These are phyloP conservation scores for Drosophila borealis DNA, from an alignment of 2,888 invertebrate species.

Conservation along the genomic window DNA sequence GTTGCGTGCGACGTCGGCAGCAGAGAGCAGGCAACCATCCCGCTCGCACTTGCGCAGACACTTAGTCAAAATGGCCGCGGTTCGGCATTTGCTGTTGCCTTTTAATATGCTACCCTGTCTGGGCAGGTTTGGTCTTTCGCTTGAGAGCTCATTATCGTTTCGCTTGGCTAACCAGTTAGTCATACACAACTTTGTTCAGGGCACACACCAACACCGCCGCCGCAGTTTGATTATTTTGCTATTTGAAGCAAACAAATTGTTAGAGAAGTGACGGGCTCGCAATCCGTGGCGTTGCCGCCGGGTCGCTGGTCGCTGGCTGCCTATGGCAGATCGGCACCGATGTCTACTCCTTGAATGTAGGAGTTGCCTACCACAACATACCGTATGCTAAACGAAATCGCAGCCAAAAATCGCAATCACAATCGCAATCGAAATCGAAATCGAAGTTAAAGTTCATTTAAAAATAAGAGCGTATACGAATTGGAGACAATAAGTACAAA, in stretches of 20 bases:
- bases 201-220: slow-evolving; percentile 55
- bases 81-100: slow-evolving; percentile 32
- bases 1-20: slow-evolving; percentile 1
- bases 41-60: slow-evolving; percentile 20
- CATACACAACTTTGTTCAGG: slow-evolving; percentile 62
- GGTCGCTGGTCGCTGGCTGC: slow-evolving; percentile 50
- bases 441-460: neutral
- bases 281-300: slow-evolving; percentile 72
- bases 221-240: slow-evolving; percentile 59
- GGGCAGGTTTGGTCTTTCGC: slow-evolving; percentile 73
- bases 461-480: slow-evolving; percentile 14
- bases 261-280: slow-evolving; percentile 47
- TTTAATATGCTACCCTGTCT: slow-evolving; percentile 61
- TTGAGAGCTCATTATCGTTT: slow-evolving; percentile 84
- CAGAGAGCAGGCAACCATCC: slow-evolving; percentile 14
- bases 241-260: slow-evolving; percentile 56
- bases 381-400: neutral
- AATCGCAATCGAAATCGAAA: neutral
- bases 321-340: slow-evolving; percentile 56
- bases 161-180: slow-evolving; percentile 82
- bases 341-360: slow-evolving; percentile 2
- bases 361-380: slow-evolving; percentile 1
- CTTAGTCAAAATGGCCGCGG: slow-evolving; percentile 61
- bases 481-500: slow-evolving; percentile 28
- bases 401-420: slow-evolving; percentile 5